Percentiles rank a stretch among this genome's conserved stretches.
These are phyloP conservation scores for Cassiopea xamachana DNA, from an alignment of 30 jellyfish, hydroid and myxozoan genomes.

Conservation along the genomic window DNA sequence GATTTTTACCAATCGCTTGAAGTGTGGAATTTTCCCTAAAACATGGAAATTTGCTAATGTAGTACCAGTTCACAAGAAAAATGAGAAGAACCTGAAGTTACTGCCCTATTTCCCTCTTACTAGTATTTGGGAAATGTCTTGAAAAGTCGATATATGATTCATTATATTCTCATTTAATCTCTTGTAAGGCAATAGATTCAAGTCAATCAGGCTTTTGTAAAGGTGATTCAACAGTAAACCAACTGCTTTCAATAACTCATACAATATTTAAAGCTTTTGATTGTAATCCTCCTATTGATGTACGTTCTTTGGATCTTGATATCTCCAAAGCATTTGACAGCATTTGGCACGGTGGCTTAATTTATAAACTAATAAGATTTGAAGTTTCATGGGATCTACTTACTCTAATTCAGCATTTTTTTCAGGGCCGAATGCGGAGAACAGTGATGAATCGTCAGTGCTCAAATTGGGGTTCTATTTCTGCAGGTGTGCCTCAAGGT, in stretches of 20 bases:
- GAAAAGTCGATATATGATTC: neutral
- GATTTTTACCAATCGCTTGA: neutral
- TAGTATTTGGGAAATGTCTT: neutral
- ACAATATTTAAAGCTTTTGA: neutral
- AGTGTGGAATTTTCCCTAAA: neutral
- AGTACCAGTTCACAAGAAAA: neutral
- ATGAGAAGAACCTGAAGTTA: neutral
- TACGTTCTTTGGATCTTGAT: neutral
- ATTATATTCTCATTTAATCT: neutral
- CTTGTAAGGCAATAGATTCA: neutral
- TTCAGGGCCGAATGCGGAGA: neutral
- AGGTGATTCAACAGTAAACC: neutral
- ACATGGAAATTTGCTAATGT: neutral
- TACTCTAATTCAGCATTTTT: neutral
- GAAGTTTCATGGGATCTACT: neutral
- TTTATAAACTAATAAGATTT: neutral
- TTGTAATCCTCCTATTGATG: neutral
- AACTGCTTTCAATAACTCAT: neutral
- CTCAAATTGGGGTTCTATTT: constrained; percentile 1
- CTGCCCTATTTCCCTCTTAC: neutral
- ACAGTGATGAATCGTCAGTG: neutral
- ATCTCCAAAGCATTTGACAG: neutral
- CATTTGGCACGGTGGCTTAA: neutral
- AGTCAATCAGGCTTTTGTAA: neutral
- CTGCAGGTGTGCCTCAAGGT: constrained; percentile 42